Evolutionary conservation across 1,140 invertebrate species (phyloP), one percentile per base, ranked within the genome.

Genomic region (Colletes gigas): DNA sequence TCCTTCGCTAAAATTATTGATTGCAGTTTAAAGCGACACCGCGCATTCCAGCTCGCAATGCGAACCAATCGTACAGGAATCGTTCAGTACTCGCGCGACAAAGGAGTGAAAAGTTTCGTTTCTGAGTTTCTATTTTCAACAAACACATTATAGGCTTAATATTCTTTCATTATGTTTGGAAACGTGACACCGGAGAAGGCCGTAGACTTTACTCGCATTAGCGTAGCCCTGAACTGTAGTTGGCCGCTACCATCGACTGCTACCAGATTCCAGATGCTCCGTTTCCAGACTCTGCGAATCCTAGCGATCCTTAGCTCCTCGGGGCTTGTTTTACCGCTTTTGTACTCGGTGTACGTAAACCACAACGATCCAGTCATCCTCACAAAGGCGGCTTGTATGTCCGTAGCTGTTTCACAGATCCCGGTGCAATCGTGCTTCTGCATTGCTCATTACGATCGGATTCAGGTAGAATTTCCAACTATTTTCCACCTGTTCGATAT

Each of bases 381-480:
- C 47, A 71, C 83, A 0, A 86, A 89, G 52, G 14, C 83, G 0
- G 44, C 78, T 2, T 79, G 68, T 17, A 60, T 88, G 15, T 19
- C 59, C 0, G 67, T 52, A 1, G 86, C 75, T 0, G 71, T 82
- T 1, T 14, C 47, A 9, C 88, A 89, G 19, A 21, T 65, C 6
- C 4, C 55, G 1, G 52, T 80, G 15, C 80, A 86, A 60, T 73
- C 65, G 15, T 10, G 69, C 10, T 47, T 82, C 9, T 82, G 70
- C 15, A 54, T 47, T 59, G 21, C 62, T 19, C 82, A 82, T 9
- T 69, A 82, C 0, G 41, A 55, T 41, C 52, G 74, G 67, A 55
- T 89, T 55, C 78, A 85, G 85, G 88, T 89, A 62, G 71, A 44
- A 63, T 47, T n/a, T 47, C 0, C 44, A 9, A 15, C 2, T 10